Evolutionary conservation across 2,797 vertebrate species (phyloP), one percentile per base, ranked within the genome.

Genomic region (Pempheris klunzingeri): DNA sequence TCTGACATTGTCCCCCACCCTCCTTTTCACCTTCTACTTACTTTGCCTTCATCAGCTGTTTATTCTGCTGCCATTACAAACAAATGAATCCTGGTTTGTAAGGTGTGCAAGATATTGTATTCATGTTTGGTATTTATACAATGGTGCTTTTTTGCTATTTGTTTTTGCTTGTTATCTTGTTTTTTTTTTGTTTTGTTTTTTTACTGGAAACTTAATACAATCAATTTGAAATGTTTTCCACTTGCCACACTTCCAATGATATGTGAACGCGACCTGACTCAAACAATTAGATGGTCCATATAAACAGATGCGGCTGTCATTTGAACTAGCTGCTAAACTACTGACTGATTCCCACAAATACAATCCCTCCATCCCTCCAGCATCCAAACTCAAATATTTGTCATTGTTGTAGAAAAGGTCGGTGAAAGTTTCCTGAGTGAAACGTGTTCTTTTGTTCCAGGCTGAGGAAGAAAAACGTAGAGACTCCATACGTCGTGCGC

Each of bases 401-500:
- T 62, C 3, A 39, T 24, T 32, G 18, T 3, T 9, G 7, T 4
- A 17, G 13, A 38, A 18, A 71, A 32, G 3, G 8, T 39, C 36
- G 30, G 39, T 57, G 28, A 44, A 3, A 14, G 17, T 68, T 49
- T 63, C 1, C 14, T 47, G 30, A 49, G 7, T 6, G 5, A 62
- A 36, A n/a, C 71, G 7, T 55, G 3, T 7, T 57, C 4, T 63
- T 67, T 69, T 55, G n/a, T 64, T 80, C 82, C 88, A 96, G 94
- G 63, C 67, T 96, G 36, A 92, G 91, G 58, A 96, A 92, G 32
- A 94, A 74, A 38, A 74, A 88, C 5, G 58, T 90, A 1, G 89
- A 91, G 92, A 71, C 60, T 13, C 95, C 96, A 2, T 86, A 94
- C 36, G 43, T 81, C 10, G 88, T 94, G 78, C 88, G 90, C 34